Percentiles rank a stretch among this genome's conserved stretches.
Evolutionary conservation across 1,140 invertebrate genomes (phyloP).

Genomic region (Mylabris phalerata): DNA sequence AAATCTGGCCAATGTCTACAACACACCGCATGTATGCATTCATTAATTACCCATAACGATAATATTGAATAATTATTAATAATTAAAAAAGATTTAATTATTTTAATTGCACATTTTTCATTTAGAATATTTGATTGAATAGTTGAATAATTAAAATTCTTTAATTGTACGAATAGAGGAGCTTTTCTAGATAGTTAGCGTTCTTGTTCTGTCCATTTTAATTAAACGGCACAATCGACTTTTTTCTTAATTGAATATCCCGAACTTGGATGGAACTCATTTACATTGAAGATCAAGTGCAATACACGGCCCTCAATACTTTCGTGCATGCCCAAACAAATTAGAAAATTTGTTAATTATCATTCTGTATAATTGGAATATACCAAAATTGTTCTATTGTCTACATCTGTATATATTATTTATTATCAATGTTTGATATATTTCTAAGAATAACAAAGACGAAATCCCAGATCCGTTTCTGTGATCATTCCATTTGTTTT

Average conservation of each 20-base stretch:
- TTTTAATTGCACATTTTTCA: too few species aligned
- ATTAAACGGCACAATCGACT: slow-evolving; percentile 14
- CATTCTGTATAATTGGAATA: too few species aligned
- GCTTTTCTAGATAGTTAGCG: slow-evolving; percentile 13
- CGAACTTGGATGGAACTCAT: slow-evolving; percentile 13
- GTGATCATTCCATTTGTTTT: too few species aligned
- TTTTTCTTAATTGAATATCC: slow-evolving; percentile 8
- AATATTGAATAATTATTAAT: too few species aligned
- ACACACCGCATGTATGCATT: slow-evolving; percentile 6
- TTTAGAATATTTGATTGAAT: slow-evolving; percentile 2
- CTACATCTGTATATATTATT: too few species aligned
- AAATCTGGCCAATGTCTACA: slow-evolving; percentile 3
- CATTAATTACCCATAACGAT: slow-evolving; percentile 5
- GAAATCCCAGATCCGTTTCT: too few species aligned
- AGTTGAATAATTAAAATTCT: slow-evolving; percentile 14
- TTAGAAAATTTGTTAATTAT: too few species aligned
- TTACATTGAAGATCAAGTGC: slow-evolving; percentile 7
- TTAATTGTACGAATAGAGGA: slow-evolving; percentile 6
- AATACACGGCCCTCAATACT: slow-evolving; percentile 12
- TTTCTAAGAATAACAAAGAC: too few species aligned
- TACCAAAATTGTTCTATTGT: too few species aligned
- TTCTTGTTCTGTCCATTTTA: slow-evolving; percentile 12
- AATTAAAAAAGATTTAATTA: too few species aligned
- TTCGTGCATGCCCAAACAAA: slow-evolving; percentile 9
- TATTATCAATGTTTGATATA: too few species aligned